A percentile compares a stretch with the other conserved stretches of the same genome.
Conservation (phyloP, 23 tunicate species). For the Phallusia fumigata region DNA sequence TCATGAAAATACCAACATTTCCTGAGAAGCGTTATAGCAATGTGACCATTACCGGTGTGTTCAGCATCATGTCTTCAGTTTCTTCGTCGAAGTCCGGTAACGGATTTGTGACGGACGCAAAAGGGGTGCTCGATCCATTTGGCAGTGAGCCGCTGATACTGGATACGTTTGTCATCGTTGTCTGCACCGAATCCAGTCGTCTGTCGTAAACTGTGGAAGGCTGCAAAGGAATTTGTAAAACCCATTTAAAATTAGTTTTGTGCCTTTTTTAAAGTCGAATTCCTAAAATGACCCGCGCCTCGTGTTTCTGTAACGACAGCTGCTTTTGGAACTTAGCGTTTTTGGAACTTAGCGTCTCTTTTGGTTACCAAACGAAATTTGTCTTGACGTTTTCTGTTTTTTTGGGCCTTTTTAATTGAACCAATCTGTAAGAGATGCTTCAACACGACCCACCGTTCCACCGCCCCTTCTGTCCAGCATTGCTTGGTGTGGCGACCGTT, state of each 20-base stretch:
- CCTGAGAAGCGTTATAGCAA: too few relatives aligned
- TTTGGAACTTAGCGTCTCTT: too few relatives aligned
- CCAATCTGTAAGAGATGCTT: too few relatives aligned
- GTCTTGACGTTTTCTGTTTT: too few relatives aligned
- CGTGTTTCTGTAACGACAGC: too few relatives aligned
- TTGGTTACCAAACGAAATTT: too few relatives aligned
- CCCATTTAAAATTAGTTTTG: too few relatives aligned
- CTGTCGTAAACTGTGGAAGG: conserved; percentile 1
- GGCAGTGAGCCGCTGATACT: conserved; percentile 62
- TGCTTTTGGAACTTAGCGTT: too few relatives aligned
- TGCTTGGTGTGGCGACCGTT: conserved; percentile 51
- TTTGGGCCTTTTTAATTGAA: too few relatives aligned
- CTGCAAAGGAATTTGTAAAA: background rate
- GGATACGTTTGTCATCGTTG: conserved; percentile 69
- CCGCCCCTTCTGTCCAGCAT: conserved; percentile 22
- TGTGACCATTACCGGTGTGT: background rate
- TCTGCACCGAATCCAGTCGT: conserved; percentile 66
- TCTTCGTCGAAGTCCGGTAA: conserved; percentile 14
- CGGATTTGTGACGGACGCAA: conserved; percentile 24
- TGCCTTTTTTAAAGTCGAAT: too few relatives aligned
- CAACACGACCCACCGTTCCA: background rate
- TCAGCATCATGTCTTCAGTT: background rate
- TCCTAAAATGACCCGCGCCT: too few relatives aligned
- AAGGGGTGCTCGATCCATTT: conserved; percentile 71
- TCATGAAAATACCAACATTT: too few relatives aligned